A percentile compares a stretch with the other conserved stretches of the same genome.
These are phyloP conservation scores for Spinus olivaceus DNA, from an alignment of 2,797 vertebrate species.

Conservation along the genomic window DNA sequence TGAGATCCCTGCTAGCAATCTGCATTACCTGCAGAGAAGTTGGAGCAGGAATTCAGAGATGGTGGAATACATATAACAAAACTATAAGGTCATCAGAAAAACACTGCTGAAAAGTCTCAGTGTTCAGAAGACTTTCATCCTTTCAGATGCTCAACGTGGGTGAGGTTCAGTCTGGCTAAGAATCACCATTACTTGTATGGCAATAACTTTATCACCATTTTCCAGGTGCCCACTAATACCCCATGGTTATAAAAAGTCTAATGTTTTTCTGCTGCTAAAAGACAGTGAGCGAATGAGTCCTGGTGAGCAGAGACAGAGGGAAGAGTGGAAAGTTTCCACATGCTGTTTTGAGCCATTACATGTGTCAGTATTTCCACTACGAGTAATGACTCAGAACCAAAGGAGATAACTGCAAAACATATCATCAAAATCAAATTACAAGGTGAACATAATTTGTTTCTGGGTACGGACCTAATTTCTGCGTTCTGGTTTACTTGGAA, in stretches of 20 bases:
- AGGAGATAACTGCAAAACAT: neutral
- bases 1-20: no score
- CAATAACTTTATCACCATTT: no score
- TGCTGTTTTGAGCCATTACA: neutral
- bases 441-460: constrained; percentile 11
- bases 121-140: no score
- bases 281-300: neutral
- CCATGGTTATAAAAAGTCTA: neutral
- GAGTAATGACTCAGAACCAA: neutral
- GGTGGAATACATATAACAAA: no score
- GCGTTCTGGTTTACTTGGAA: neutral
- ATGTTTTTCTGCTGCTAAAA: neutral
- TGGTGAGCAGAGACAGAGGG: neutral
- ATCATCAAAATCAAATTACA: constrained; percentile 42
- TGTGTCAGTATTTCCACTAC: constrained; percentile 73
- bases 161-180: no score
- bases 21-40: no score
- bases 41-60: no score
- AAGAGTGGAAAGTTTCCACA: neutral
- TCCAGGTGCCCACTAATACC: neutral
- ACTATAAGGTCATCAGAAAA: no score
- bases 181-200: no score
- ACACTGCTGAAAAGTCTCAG: no score
- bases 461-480: neutral
- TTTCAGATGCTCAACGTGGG: no score